These are phyloP conservation scores for Hemitrygon akajei DNA, from an alignment of 2,797 vertebrate species.

Conservation along the genomic window DNA sequence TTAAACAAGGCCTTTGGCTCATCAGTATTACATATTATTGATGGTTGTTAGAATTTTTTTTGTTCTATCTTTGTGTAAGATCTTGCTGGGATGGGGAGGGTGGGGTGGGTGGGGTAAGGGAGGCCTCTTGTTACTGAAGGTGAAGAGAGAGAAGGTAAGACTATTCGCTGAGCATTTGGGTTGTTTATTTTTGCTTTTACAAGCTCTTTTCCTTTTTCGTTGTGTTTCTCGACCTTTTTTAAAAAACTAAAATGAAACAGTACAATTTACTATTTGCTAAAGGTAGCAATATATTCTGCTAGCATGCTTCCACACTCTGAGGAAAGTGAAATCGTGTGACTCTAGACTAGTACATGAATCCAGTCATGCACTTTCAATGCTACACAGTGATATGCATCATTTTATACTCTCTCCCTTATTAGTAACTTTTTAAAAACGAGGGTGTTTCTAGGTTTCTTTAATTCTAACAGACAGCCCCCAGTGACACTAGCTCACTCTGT, in stretches of 20 bases:
- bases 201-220: constrained; percentile 49
- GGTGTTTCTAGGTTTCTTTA: neutral
- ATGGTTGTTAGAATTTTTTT: constrained; percentile 80
- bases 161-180: constrained; percentile 83
- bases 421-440: neutral
- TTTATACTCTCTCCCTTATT: neutral
- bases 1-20: constrained; percentile 30
- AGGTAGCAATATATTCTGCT: constrained; percentile 75
- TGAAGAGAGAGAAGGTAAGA: constrained; percentile 64
- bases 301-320: constrained; percentile 90
- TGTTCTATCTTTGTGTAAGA: constrained; percentile 73
- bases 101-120: constrained; percentile 52
- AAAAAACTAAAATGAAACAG: constrained; percentile 64
- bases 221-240: constrained; percentile 53
- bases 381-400: constrained; percentile 82
- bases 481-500: neutral
- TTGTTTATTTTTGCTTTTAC: constrained; percentile 88
- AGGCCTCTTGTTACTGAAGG: neutral
- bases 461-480: neutral
- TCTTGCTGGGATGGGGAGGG: constrained; percentile 70
- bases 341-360: constrained; percentile 81
- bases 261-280: constrained; percentile 93
- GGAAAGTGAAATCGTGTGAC: constrained; percentile 64
- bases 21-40: constrained; percentile 48
- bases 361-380: constrained; percentile 96